Percentiles rank a stretch among this genome's conserved stretches.
These are phyloP conservation scores for Spialia ferax DNA, from an alignment of 2,888 invertebrate genomes.

Conservation along the genomic window DNA sequence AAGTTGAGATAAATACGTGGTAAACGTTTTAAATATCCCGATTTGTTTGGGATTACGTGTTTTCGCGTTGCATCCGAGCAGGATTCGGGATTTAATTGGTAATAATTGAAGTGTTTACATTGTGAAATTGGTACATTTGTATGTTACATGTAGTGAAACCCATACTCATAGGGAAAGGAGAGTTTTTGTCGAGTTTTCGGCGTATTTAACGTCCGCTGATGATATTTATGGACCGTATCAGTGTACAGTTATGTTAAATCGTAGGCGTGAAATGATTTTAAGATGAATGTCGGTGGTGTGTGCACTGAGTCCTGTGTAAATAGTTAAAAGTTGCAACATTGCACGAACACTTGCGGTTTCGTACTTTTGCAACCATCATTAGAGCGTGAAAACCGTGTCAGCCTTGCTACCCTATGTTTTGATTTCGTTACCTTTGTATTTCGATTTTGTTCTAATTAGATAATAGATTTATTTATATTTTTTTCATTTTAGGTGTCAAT, in stretches of 20 bases:
- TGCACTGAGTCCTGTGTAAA: slow-evolving; percentile 51
- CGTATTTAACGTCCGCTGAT: slow-evolving; percentile 62
- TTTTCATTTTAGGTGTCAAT: slow-evolving; percentile 46
- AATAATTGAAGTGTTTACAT: slow-evolving; percentile 77
- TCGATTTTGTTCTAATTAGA: slow-evolving; percentile 53
- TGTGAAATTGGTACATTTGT: slow-evolving; percentile 68
- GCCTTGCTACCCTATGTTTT: slow-evolving; percentile 43
- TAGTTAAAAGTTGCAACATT: slow-evolving; percentile 60
- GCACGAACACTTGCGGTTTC: slow-evolving; percentile 59
- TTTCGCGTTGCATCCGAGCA: slow-evolving; percentile 20
- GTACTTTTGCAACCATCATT: slow-evolving; percentile 81
- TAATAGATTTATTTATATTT: slow-evolving; percentile 3
- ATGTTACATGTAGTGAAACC: slow-evolving; percentile 61
- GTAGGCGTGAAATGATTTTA: slow-evolving; percentile 53
- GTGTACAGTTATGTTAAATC: slow-evolving; percentile 66
- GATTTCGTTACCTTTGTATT: slow-evolving; percentile 62
- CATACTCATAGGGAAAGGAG: slow-evolving; percentile 69
- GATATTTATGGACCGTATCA: slow-evolving; percentile 66
- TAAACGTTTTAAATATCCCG: slow-evolving; percentile 62
- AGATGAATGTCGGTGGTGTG: slow-evolving; percentile 49
- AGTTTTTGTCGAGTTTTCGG: slow-evolving; percentile 64
- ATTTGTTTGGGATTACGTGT: slow-evolving; percentile 20
- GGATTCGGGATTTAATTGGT: slow-evolving; percentile 51
- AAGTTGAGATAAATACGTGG: slow-evolving; percentile 74
- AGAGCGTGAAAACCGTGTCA: slow-evolving; percentile 85